Evolutionary conservation across 1,140 invertebrate genomes (phyloP), one percentile per base, ranked within the genome.

Genomic region (Riptortus pedestris): DNA sequence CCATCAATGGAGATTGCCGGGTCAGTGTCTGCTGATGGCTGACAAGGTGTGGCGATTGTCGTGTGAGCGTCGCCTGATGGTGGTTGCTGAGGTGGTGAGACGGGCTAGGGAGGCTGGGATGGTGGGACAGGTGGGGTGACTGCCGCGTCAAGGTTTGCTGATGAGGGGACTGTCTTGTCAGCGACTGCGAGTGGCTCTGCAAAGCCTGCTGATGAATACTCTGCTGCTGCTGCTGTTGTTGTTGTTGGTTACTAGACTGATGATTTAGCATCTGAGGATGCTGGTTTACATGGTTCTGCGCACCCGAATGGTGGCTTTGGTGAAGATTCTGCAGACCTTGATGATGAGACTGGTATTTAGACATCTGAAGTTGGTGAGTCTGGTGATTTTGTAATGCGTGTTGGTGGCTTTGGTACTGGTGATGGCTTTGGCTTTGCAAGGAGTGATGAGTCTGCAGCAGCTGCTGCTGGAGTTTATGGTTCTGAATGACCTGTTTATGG

Each of bases 391-490:
- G 64, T 18, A 59, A 28, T 5, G 24, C 20, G 11, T 29, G 51
- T 20, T 57, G 43, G 22, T 48, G 47, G 1, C 24, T 26, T 43
- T 55, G 51, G 48, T 20, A 18, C 12, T 45, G 57, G 29, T 20
- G 58, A 45, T 71, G 70, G 45, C 72, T 75, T 14, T 67, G 67
- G 24, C 71, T 67, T 47, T 52, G 48, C 52, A 43, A 18, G 57
- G 43, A 27, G 60, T 57, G 51, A 27, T 55, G 51, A 24, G 18
- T 7, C 14, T 27, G 51, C 2, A 55, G 1, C 12, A 24, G 16
- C 24, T 63, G 65, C 20, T 22, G 62, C 33, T 61, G 63, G 11
- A 48, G 59, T 45, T 57, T 60, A 16, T 55, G 59, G 18, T 51
- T 43, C 31, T 64, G 62, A 14, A 55, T 45, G 18, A 61, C 31